Base-by-base conservation (phyloP, 2,888 invertebrate species). In the Phyllotreta cruciferae region DNA sequence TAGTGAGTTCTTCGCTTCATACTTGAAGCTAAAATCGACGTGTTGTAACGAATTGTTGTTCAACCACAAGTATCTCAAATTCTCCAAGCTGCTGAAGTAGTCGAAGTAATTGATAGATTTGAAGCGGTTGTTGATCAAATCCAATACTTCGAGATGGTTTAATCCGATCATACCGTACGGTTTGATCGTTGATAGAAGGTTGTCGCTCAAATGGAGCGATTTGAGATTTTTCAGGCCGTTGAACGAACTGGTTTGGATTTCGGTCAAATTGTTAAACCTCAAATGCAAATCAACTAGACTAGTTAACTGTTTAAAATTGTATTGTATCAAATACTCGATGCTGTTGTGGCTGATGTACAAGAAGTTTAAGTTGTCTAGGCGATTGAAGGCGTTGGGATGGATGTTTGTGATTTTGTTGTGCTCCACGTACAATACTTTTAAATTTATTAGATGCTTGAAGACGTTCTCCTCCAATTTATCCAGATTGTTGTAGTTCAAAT, bases 401-500 rank as follows among this genome's bases (percentile, higher is more conserved):
- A 84, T 75, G 35, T 76, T 75, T 1, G 70, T 60, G 54, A 84
- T 81, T 37, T 74, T 70, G 56, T 84, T 84, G 57, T 79, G 75
- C 66, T 82, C 80, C 41, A 83, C 66, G 60, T 82, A 76, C 14
- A 83, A 70, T 39, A 79, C 79, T 47, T 79, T 78, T 47, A 84
- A 66, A 53, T 75, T 78, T 1, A 73, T 74, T 34, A 83, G 66
- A 68, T 77, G 74, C 10, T 72, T 72, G 63, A 83, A 82, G 10
- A 75, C 74, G 34, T 77, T 74, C 9, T 75, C 76, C 1, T 78
- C 77, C 41, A 83, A 68, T 52, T 72, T 78, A 14, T 72, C 70
- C n/a, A 83, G 68, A n/a, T 77, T 73, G 68, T 83, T 84, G 63
- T 76, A 68, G 42, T 77, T 81, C 9, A 83, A 65, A 68, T 81